Evolutionary conservation across 2,113 vertebrate genomes (phyloP).

Genomic region (Tilapia sparmanii): DNA sequence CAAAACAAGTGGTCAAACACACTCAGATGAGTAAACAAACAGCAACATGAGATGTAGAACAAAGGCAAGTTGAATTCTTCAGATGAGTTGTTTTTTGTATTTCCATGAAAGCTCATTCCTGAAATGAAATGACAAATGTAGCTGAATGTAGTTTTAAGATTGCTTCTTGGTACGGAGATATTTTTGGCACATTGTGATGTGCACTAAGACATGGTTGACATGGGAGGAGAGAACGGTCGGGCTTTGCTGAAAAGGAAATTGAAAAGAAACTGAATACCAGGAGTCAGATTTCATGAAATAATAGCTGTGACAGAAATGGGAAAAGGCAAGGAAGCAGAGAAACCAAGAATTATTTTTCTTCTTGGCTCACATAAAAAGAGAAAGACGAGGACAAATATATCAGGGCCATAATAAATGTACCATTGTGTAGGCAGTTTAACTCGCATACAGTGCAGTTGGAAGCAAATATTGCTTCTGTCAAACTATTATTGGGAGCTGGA

Average conservation of each 20-base stretch:
- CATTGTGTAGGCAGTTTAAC: constrained; percentile 65
- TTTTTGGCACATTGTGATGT: constrained; percentile 18
- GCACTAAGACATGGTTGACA: constrained; percentile 8
- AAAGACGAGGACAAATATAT: constrained; percentile 75
- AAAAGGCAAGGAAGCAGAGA: constrained; percentile 74
- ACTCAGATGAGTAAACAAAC: constrained; percentile 12
- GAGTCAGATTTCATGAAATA: constrained; percentile 87
- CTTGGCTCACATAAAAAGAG: constrained; percentile 47
- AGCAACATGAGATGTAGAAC: background rate
- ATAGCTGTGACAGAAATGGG: constrained; percentile 81
- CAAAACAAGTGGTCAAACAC: constrained; percentile 12
- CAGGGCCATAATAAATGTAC: constrained; percentile 73
- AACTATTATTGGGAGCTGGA: constrained; percentile 22
- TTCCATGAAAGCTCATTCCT: background rate
- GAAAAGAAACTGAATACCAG: constrained; percentile 83
- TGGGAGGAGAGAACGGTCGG: constrained; percentile 56
- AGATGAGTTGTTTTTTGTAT: background rate
- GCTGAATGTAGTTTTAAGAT: background rate
- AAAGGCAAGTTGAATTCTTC: background rate
- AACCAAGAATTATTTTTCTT: constrained; percentile 79
- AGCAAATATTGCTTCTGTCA: constrained; percentile 45
- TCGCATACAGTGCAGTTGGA: constrained; percentile 15
- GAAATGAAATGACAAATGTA: background rate
- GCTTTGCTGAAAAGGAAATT: constrained; percentile 83
- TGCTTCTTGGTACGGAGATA: constrained; percentile 9